Base-by-base conservation (phyloP, 35 echinoderm and acorn worm species). In the Amphiura filiformis region DNA sequence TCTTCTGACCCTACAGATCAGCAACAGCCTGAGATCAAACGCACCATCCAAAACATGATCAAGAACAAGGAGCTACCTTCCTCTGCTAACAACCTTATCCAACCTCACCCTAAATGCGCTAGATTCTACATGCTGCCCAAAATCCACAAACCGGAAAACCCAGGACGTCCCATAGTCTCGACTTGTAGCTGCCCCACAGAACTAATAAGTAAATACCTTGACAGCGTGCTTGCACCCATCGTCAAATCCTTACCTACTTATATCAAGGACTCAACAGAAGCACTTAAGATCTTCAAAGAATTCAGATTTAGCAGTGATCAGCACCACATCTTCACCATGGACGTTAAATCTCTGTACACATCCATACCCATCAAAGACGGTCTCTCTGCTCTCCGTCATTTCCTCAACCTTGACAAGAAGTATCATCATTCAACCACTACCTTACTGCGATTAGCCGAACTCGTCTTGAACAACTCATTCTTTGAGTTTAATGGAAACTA, bases 141-240 rank as follows among this genome's bases (percentile, higher is more conserved):
- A 61, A 90, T 78, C 17, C 89, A 90, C 31, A 84, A 90, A 78
- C 34, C 64, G 34, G 31, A 84, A 35, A 84, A 37, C 5, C 82
- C 89, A 28, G 89, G 81, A 5, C 35, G 81, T 39, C 89, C 81
- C 14, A 90, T 90, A 5, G 38, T 90, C n/a, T 90, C 89, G 0
- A 56, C 89, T 0, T 39, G 2, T 31, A 78, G 35, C 31, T 90
- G 89, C 42, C 89, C 82, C 7, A 84, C 81, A 12, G 82, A 56
- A 13, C 13, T 56, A 2, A 57, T 89, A 0, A 79, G 70, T 38
- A 14, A 38, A 38, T 87, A 86, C 34, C 34, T 86, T 3, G 82
- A 91, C 56, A 42, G 70, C 35, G 70, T 90, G 39, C 13, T 86
- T 11, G 9, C 39, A 23, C 90, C 82, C 20, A 31, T 91, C 0